Evolutionary conservation across 2,888 invertebrate genomes (phyloP).

Genomic region (Sylvicola cinctus): DNA sequence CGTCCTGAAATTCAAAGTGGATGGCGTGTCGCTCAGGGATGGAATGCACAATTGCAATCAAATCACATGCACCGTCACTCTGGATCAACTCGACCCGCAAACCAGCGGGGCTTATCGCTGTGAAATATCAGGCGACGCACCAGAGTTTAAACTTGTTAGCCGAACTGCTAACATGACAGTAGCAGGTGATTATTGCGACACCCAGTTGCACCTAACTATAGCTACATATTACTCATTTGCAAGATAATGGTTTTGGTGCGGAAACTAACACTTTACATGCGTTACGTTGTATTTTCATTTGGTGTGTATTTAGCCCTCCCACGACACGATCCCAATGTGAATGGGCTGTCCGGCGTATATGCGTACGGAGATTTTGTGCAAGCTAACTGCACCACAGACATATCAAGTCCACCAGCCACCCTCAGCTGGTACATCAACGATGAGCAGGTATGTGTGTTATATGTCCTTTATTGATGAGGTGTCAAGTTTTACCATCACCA

Average conservation of each 20-base stretch:
- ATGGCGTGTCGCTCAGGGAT: constrained; percentile 21
- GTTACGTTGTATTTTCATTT: too few relatives aligned
- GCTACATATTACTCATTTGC: too few relatives aligned
- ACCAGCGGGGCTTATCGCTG: constrained; percentile 34
- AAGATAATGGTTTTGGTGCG: too few relatives aligned
- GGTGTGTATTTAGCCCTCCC: too few relatives aligned
- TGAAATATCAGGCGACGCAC: constrained; percentile 39
- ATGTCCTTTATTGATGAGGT: too few relatives aligned
- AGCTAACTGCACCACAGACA: constrained; percentile 22
- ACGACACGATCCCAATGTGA: constrained; percentile 20
- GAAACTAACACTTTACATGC: too few relatives aligned
- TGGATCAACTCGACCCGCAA: constrained; percentile 18
- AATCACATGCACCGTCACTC: constrained; percentile 20
- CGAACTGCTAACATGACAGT: constrained; percentile 35
- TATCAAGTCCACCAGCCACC: constrained; percentile 17
- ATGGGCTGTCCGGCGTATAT: constrained; percentile 18
- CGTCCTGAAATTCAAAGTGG: constrained; percentile 22
- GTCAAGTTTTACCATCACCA: too few relatives aligned
- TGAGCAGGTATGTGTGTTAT: constrained; percentile 15
- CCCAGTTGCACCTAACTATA: too few relatives aligned
- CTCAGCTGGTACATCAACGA: constrained; percentile 21
- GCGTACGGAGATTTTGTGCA: constrained; percentile 18
- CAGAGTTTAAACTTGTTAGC: constrained; percentile 34
- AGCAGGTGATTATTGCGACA: constrained; percentile 32
- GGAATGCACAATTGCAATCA: constrained; percentile 20